Base-by-base conservation (phyloP, 2,888 invertebrate species). In the Fragum whitleyi region DNA sequence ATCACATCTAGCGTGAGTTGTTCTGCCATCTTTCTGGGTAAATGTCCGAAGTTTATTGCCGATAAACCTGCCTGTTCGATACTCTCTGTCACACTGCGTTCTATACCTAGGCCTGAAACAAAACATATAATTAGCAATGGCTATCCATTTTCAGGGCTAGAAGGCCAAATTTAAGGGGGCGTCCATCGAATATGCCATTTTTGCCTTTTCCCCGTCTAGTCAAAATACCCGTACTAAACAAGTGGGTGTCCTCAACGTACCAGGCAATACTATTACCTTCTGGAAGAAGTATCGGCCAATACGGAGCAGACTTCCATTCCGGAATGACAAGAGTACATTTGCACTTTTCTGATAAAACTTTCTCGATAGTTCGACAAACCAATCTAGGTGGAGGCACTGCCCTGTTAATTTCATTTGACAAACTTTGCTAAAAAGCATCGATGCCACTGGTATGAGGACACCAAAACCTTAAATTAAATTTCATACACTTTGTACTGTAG, bases 401-500 rank as follows among this genome's bases (percentile, higher is more conserved):
- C n/a, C n/a, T n/a, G n/a, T n/a, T n/a, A n/a, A n/a, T n/a, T n/a
- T n/a, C n/a, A n/a, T n/a, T n/a, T n/a, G n/a, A n/a, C n/a, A n/a
- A n/a, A n/a, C n/a, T n/a, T n/a, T n/a, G n/a, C n/a, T n/a, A n/a
- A n/a, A n/a, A n/a, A n/a, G n/a, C n/a, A n/a, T n/a, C n/a, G n/a
- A n/a, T n/a, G n/a, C n/a, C n/a, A n/a, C n/a, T n/a, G n/a, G n/a
- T n/a, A n/a, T n/a, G n/a, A n/a, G n/a, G n/a, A n/a, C n/a, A n/a
- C n/a, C n/a, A n/a, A n/a, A n/a, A n/a, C n/a, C n/a, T n/a, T n/a
- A n/a, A n/a, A 67, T 75, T 77, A 69, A 85, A 82, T 23, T 19
- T 53, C 36, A n/a, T 23, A 26, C 77, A 69, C 53, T 85, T 85
- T 21, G 68, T 29, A 51, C 83, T 85, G 59, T 79, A 67, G 67